A percentile compares a stretch with the other conserved stretches of the same genome.
These are phyloP conservation scores for Didymodactylos carnosus DNA, from an alignment of 2,888 invertebrate genomes.

Conservation along the genomic window DNA sequence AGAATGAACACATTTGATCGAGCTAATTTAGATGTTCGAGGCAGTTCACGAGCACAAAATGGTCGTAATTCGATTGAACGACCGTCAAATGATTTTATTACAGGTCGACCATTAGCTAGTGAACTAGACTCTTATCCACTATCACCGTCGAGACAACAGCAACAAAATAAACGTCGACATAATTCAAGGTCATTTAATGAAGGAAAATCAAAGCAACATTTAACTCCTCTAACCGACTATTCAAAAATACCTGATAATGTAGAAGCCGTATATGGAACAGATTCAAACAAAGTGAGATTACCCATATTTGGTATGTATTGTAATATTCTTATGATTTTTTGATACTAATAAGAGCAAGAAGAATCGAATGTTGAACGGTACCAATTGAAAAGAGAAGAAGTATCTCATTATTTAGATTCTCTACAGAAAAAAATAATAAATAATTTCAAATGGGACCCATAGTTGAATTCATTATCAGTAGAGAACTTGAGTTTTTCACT, in stretches of 20 bases:
- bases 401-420: no score
- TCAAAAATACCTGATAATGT: constrained; percentile 9
- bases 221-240: not conserved
- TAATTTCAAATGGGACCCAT: no score
- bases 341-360: no score
- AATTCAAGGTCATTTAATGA: not conserved
- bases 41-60: not conserved
- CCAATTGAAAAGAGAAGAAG: no score
- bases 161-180: not conserved
- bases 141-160: not conserved
- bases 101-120: not conserved
- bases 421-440: no score
- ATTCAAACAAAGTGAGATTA: constrained; percentile 1
- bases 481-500: no score
- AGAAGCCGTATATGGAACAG: not conserved
- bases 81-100: no score
- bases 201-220: not conserved
- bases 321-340: not conserved
- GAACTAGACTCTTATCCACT: not conserved
- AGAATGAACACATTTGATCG: not conserved
- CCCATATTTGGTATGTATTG: constrained; percentile 11
- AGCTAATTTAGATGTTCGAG: not conserved
- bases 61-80: no score
- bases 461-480: no score
- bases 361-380: no score